Conservation (phyloP, 2,888 invertebrate genomes). For the Ormyrus labotus region DNA sequence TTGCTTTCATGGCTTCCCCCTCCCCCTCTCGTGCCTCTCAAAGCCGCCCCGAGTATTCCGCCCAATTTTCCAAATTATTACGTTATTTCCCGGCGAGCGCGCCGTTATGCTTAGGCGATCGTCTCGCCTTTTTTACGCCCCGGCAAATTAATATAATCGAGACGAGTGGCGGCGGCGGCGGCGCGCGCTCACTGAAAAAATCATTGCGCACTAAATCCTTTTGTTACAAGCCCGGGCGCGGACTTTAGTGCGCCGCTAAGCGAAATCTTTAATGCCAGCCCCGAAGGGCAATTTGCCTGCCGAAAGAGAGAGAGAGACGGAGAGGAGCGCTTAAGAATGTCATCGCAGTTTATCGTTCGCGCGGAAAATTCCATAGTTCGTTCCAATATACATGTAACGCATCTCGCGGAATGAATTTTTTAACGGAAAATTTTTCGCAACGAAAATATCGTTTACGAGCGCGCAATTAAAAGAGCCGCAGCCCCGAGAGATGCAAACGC, state of each 20-base stretch:
- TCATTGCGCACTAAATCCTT: conserved; percentile 11
- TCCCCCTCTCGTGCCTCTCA: not conserved
- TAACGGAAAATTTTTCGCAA: not conserved
- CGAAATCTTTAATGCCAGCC: not conserved
- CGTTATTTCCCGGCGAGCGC: conserved; percentile 37
- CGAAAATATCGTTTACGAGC: not conserved
- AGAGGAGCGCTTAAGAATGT: too few species aligned
- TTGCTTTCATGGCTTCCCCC: conserved; percentile 57
- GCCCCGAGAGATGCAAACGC: not conserved
- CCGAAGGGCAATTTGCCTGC: not conserved
- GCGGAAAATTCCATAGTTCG: too few species aligned
- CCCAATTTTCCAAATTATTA: conserved; percentile 56
- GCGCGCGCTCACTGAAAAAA: not conserved
- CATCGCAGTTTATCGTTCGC: too few species aligned
- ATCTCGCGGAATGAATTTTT: too few species aligned
- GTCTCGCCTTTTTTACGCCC: not conserved
- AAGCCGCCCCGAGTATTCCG: conserved; percentile 36
- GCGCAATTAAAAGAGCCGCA: not conserved
- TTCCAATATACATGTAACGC: too few species aligned
- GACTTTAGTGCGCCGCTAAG: too few species aligned
- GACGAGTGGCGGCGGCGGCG: conserved; percentile 8
- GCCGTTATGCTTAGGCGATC: not conserved
- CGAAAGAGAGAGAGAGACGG: too few species aligned
- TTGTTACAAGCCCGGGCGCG: not conserved
- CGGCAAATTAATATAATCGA: conserved; percentile 43